phyloP scores from a whole-genome alignment of 2,888 invertebrate species.

The Cosmia trapezina region DNA sequence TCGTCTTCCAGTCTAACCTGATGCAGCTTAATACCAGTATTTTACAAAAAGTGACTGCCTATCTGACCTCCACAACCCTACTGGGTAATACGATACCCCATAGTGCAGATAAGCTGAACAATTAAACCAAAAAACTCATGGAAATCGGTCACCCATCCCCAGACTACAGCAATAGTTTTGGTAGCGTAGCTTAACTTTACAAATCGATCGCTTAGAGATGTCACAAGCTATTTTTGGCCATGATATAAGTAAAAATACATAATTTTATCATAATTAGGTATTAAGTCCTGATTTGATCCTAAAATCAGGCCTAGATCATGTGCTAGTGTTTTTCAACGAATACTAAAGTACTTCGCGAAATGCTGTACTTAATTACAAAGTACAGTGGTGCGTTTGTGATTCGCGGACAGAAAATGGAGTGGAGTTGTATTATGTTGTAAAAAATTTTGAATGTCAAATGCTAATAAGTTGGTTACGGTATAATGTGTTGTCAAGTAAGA shows the following conservation, averaged over 20 bases:
- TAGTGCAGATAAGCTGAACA: too few species aligned
- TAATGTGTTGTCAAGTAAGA: background rate
- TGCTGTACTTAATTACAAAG: conserved; percentile 41
- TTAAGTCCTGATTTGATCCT: conserved; percentile 23
- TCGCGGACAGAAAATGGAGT: conserved; percentile 38
- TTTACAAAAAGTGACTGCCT: too few species aligned
- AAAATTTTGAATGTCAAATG: background rate
- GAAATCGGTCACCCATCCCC: conserved; percentile 9
- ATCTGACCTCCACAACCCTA: too few species aligned
- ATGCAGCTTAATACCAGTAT: too few species aligned
- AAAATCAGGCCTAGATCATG: conserved; percentile 26
- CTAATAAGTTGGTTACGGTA: background rate
- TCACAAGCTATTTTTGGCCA: conserved; percentile 24
- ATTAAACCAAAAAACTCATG: background rate
- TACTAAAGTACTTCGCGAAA: conserved; percentile 25
- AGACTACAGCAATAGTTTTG: background rate
- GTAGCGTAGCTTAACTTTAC: background rate
- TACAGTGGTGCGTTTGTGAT: conserved; percentile 51
- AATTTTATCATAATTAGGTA: conserved; percentile 9
- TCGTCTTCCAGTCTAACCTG: too few species aligned
- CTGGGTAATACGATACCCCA: too few species aligned
- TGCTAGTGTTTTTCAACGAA: conserved; percentile 33
- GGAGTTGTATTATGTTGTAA: conserved; percentile 41
- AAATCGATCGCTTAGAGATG: conserved; percentile 1
- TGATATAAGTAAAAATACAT: conserved; percentile 19